Evolutionary conservation across 2,113 vertebrate genomes (phyloP), one percentile per base, ranked within the genome.

Genomic region (Pedionomus torquatus): DNA sequence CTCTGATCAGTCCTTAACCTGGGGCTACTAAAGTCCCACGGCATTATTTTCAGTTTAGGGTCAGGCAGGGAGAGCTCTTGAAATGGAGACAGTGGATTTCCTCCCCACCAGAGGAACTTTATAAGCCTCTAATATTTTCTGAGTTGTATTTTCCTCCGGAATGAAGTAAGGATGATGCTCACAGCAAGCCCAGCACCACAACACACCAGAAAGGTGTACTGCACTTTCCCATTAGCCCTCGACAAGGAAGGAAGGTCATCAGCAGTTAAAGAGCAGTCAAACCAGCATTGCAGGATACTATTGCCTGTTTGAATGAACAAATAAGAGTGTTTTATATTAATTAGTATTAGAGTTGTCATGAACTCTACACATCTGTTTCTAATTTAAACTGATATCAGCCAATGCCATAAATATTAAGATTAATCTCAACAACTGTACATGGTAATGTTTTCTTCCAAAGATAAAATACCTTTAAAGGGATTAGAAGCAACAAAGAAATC

Each of bases 391-490:
- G 21, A 4, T 97, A 75, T 94, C 89, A 95, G 68, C 48, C 65
- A 75, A 20, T 57, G 64, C 41, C 33, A 48, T 92, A 88, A 93
- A 96, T 94, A 71, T 15, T 94, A 63, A 92, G 87, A 94, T 82
- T 88, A 95, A 96, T 78, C 87, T 70, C 26, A 91, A 65, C 28
- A 69, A n/a, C 72, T 87, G 83, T 54, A 84, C 58, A 87, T 94
- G 70, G 96, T 96, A 95, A 95, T 71, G 60, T 88, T 93, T 94
- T 96, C 61, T 97, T 97, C 89, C 74, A 95, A 91, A 94, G 57
- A 57, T 20, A 37, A 63, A 92, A 91, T 51, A 72, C 2, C 30
- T 55, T 28, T 55, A 33, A 39, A 63, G 37, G 31, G 13, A 39
- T 28, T 57, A 57, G 85, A 94, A 78, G 74, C 92, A 64, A 69